phyloP scores from a whole-genome alignment of 2,797 vertebrate species.

The Sardinella longiceps region DNA sequence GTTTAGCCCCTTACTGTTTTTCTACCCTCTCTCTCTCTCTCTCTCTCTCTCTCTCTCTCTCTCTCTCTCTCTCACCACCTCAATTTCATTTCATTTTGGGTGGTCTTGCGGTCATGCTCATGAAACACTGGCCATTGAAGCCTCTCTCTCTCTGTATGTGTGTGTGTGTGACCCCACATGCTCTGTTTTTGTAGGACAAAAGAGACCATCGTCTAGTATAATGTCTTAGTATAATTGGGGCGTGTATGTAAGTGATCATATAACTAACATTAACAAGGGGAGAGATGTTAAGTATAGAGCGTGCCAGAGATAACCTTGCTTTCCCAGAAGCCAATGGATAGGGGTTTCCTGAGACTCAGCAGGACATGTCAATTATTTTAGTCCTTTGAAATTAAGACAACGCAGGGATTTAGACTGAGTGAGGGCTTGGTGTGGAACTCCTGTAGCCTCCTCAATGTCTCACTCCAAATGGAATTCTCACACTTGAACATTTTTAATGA shows the following conservation, averaged over 20 bases:
- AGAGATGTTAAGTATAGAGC: not conserved
- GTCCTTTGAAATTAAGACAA: too few species aligned
- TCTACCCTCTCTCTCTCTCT: not conserved
- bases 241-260: not conserved
- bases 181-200: not conserved
- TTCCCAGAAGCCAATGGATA: not conserved
- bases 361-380: not conserved
- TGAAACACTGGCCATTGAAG: slow-evolving; percentile 21
- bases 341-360: not conserved
- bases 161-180: not conserved
- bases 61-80: too few species aligned
- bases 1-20: slow-evolving; percentile 44
- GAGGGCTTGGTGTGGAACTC: too few species aligned
- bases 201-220: not conserved
- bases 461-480: too few species aligned
- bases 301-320: not conserved
- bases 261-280: not conserved
- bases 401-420: too few species aligned
- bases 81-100: slow-evolving; percentile 33
- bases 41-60: not conserved
- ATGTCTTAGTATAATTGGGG: not conserved
- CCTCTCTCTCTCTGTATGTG: not conserved
- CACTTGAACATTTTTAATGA: too few species aligned
- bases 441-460: too few species aligned
- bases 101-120: slow-evolving; percentile 36